A percentile compares a stretch with the other conserved stretches of the same genome.
Conservation (phyloP, 1,140 invertebrate genomes). For the Ditylenchus dipsaci region DNA sequence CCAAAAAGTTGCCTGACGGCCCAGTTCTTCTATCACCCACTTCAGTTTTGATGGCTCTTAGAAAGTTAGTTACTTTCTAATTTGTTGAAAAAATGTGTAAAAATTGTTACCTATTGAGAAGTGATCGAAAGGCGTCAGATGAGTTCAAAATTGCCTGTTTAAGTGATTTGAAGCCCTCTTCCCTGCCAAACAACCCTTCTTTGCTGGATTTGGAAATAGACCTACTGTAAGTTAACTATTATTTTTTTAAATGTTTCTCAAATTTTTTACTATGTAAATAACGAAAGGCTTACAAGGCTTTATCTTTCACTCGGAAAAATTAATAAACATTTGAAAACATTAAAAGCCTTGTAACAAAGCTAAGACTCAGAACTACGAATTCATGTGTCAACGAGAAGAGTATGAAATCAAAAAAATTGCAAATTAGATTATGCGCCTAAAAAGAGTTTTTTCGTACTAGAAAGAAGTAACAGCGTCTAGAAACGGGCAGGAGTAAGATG, state of each 20-base stretch:
- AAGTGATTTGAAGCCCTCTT: constrained; percentile 88
- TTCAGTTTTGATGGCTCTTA: constrained; percentile 89
- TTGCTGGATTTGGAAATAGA: constrained; percentile 92
- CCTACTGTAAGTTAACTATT: constrained; percentile 62
- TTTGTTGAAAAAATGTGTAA: neutral
- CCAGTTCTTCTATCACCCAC: constrained; percentile 93
- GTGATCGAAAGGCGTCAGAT: constrained; percentile 98
- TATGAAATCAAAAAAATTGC: too few species aligned
- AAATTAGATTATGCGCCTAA: too few species aligned
- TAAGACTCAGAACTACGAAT: too few species aligned
- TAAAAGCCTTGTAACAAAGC: too few species aligned
- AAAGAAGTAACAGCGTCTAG: too few species aligned
- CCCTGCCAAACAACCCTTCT: constrained; percentile 81
- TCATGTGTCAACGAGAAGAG: too few species aligned
- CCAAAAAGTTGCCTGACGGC: constrained; percentile 86
- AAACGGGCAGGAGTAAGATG: too few species aligned
- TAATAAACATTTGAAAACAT: too few species aligned
- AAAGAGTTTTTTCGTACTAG: too few species aligned
- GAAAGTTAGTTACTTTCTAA: constrained; percentile 64
- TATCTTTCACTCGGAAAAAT: constrained; percentile 59
- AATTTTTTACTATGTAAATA: neutral
- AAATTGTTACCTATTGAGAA: constrained; percentile 66
- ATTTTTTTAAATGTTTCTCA: constrained; percentile 36
- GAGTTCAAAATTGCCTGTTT: constrained; percentile 97
- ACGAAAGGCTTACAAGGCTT: neutral